A percentile compares a stretch with the other conserved stretches of the same genome.
These are phyloP conservation scores for Scaptomyza tumidula DNA, from an alignment of 2,888 invertebrate species.

Conservation along the genomic window DNA sequence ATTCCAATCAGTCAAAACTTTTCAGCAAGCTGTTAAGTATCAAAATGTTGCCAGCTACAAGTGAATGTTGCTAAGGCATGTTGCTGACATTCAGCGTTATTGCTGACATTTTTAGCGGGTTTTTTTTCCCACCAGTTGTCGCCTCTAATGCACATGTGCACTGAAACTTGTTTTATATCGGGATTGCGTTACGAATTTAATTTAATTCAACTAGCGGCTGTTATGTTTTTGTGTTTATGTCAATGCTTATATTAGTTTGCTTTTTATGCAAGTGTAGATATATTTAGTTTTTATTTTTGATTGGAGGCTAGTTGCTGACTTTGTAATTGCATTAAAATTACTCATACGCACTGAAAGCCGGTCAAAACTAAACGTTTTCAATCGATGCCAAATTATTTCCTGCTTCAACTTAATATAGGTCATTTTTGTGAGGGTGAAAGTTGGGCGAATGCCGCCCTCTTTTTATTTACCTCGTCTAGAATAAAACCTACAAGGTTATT, in stretches of 20 bases:
- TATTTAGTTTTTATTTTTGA: slow-evolving; percentile 18
- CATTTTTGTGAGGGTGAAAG: slow-evolving; percentile 70
- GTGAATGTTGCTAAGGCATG: slow-evolving; percentile 45
- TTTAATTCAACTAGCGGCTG: slow-evolving; percentile 19
- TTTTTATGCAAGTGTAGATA: slow-evolving; percentile 24
- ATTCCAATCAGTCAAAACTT: background rate
- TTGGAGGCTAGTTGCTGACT: slow-evolving; percentile 67
- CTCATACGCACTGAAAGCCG: slow-evolving; percentile 63
- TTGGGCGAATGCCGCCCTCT: slow-evolving; percentile 28
- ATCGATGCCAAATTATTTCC: slow-evolving; percentile 45
- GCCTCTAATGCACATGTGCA: slow-evolving; percentile 68
- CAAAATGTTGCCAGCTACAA: slow-evolving; percentile 17
- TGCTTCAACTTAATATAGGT: slow-evolving; percentile 60
- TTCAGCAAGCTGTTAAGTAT: background rate
- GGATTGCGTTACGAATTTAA: slow-evolving; percentile 30
- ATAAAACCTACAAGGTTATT: background rate
- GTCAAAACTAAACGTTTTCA: slow-evolving; percentile 10
- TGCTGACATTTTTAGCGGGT: slow-evolving; percentile 22
- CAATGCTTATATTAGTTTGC: too few species aligned
- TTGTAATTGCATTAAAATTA: slow-evolving; percentile 72
- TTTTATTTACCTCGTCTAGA: background rate
- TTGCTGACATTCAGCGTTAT: slow-evolving; percentile 43
- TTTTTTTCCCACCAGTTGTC: slow-evolving; percentile 15
- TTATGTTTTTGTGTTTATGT: slow-evolving; percentile 14
- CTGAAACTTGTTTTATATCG: slow-evolving; percentile 72